Percentiles rank a stretch among this genome's conserved stretches.
These are phyloP conservation scores for Salpingus planirostris DNA, from an alignment of 2,888 invertebrate species.

Conservation along the genomic window DNA sequence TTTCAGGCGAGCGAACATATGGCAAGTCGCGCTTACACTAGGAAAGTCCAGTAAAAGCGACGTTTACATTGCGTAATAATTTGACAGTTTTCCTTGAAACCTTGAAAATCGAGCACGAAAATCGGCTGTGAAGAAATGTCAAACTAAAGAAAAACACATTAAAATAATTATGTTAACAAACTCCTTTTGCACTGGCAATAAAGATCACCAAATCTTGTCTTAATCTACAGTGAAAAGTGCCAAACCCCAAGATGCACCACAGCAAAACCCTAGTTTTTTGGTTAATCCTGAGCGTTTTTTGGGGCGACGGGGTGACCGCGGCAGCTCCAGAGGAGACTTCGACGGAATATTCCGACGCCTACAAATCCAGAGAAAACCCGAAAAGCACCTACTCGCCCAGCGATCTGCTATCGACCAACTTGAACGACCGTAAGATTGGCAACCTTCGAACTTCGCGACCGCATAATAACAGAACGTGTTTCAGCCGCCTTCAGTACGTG, in stretches of 20 bases:
- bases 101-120: constrained; percentile 19
- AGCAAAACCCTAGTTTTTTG: constrained; percentile 26
- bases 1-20: constrained; percentile 12
- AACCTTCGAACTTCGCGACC: no score
- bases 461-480: no score
- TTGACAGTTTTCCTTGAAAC: constrained; percentile 14
- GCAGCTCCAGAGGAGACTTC: constrained; percentile 10
- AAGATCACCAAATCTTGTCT: no score
- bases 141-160: constrained; percentile 24
- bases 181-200: constrained; percentile 2
- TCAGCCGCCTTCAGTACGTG: constrained; percentile 40
- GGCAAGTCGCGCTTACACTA: constrained; percentile 12
- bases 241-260: constrained; percentile 4
- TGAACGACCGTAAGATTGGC: constrained; percentile 51
- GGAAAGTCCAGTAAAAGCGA: constrained; percentile 7
- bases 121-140: constrained; percentile 34
- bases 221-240: no score
- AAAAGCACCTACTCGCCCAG: constrained; percentile 42
- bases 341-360: not conserved
- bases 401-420: constrained; percentile 50
- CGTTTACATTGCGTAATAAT: constrained; percentile 7
- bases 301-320: constrained; percentile 24
- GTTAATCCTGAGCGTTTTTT: constrained; percentile 33
- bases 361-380: constrained; percentile 6
- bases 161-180: constrained; percentile 29